Base-by-base conservation (phyloP, 1,140 invertebrate genomes). In the Euura lappo region DNA sequence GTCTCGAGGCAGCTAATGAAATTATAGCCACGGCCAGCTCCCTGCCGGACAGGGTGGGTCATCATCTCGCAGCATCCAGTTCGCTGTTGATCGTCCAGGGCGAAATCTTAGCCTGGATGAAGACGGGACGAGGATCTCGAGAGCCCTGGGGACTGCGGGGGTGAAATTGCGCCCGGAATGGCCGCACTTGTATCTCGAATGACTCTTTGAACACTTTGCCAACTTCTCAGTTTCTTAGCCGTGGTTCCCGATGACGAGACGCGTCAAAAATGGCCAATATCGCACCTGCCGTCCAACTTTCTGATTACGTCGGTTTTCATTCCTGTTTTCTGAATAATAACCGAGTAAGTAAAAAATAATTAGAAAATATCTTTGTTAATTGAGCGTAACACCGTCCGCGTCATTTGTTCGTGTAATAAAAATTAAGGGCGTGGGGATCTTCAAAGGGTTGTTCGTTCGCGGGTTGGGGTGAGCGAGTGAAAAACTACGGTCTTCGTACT, bases 1-100 rank as follows among this genome's bases (percentile, higher is more conserved):
- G 84, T 87, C 84, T 85, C 84, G 80, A 81, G 80, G 77, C 68
- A 79, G 79, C 84, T 87, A 87, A 87, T 87, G 85, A 87, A 87
- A 87, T 87, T 87, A 87, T 87, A 83, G 83, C 83, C 76, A 51
- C 47, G 7, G 47, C 11, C 47, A 28, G 28, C 28, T 28, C 28
- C 28, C 28, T 2, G 65, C 78, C 74, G 79, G 75, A 75, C 71
- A 77, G 75, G 74, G 71, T 75, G 72, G 82, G 79, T 85, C 84
- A 84, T 84, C 83, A 78, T 79, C 78, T 70, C 69, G 64, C 42
- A 73, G 70, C 11, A 69, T 28, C 28, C 28, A 28, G 28, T 1
- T 28, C 28, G 28, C 28, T 28, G 60, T 45, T 69, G 45, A 75
- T 72, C 74, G 70, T 75, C 28, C 28, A 28, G 28, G 28, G 28